phyloP scores from a whole-genome alignment of 2,888 invertebrate species.

The Toxonevra muliebris region DNA sequence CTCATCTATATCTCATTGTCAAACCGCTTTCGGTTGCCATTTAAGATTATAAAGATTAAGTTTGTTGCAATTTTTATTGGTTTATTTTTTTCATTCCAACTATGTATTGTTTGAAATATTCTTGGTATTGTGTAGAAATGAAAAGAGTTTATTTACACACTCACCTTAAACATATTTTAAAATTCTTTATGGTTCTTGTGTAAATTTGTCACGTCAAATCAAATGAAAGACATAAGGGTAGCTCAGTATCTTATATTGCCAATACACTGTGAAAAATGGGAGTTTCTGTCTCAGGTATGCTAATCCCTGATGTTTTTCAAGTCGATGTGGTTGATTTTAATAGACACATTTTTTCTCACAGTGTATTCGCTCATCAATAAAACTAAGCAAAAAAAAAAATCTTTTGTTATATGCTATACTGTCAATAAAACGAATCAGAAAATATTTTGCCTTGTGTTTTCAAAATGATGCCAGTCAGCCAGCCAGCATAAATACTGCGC shows the following conservation, averaged over 20 bases:
- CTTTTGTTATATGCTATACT: conserved; percentile 52
- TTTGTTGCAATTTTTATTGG: conserved; percentile 47
- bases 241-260: background rate
- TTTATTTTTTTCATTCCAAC: conserved; percentile 14
- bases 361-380: conserved; percentile 19
- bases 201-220: conserved; percentile 8
- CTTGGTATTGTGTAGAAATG: background rate
- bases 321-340: background rate
- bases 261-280: background rate
- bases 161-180: conserved; percentile 18
- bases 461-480: conserved; percentile 4
- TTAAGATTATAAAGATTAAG: conserved; percentile 40
- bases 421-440: conserved; percentile 56
- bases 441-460: conserved; percentile 30
- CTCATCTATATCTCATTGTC: background rate
- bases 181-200: conserved; percentile 28
- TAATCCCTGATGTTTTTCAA: background rate
- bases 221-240: background rate
- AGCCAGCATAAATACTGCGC: no score
- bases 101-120: conserved; percentile 2
- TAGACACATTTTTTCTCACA: no score
- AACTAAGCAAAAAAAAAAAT: conserved; percentile 16
- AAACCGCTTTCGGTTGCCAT: conserved; percentile 18
- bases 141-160: background rate
- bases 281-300: background rate